phyloP scores from a whole-genome alignment of 2,113 vertebrate genomes.

The Coturnix japonica region DNA sequence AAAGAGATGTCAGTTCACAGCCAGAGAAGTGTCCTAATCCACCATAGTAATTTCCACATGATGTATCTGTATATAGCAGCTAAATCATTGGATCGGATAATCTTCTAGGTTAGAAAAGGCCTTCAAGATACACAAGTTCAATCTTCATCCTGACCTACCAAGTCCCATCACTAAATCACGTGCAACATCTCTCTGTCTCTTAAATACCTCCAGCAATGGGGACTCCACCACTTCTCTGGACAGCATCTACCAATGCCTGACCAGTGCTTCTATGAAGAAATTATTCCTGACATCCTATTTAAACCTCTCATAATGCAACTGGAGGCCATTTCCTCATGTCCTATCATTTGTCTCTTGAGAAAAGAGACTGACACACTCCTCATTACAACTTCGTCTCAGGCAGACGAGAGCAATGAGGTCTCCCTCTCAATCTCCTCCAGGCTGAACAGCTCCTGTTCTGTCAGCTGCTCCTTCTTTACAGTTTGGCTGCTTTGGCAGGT shows the following conservation, averaged over 20 bases:
- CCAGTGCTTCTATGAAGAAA: not conserved
- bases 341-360: not conserved
- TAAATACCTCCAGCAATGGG: not conserved
- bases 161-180: not conserved
- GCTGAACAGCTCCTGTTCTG: not conserved
- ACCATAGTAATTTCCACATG: conserved; percentile 72
- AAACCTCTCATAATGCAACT: not conserved
- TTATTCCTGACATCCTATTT: not conserved
- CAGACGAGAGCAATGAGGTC: not conserved
- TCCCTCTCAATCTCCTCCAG: not conserved
- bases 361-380: not conserved
- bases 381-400: not conserved
- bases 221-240: not conserved
- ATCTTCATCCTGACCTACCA: not conserved
- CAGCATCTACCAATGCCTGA: not conserved
- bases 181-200: not conserved
- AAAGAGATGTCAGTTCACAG: conserved; percentile 67
- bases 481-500: not conserved
- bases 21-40: conserved; percentile 61
- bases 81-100: not conserved
- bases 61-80: conserved; percentile 27
- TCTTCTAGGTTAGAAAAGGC: not conserved
- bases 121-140: not conserved
- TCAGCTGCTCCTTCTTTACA: not conserved
- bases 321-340: not conserved